Conservation (phyloP, 2,888 invertebrate genomes). For the Trichacis sp. region DNA sequence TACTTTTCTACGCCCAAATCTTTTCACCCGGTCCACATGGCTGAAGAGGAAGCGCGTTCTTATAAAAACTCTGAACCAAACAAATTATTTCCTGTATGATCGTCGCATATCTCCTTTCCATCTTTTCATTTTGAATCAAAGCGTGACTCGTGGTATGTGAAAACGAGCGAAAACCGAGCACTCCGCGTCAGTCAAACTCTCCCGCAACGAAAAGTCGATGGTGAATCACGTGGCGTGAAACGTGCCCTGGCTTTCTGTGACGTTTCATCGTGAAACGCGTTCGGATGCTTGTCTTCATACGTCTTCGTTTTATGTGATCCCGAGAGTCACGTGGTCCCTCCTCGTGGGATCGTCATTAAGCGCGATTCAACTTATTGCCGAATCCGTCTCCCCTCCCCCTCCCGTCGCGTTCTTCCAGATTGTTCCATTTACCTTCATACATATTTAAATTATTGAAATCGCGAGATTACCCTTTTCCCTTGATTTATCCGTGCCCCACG, state of each 20-base stretch:
- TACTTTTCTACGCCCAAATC: not conserved
- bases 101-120: conserved; percentile 28
- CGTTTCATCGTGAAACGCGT: conserved; percentile 47
- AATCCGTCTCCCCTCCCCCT: conserved; percentile 53
- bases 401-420: conserved; percentile 50
- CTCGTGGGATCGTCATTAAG: conserved; percentile 65
- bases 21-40: not conserved
- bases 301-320: conserved; percentile 27
- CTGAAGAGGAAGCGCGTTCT: not conserved
- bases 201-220: conserved; percentile 21
- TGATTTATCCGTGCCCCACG: conserved; percentile 65
- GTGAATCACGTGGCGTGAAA: conserved; percentile 36
- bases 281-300: conserved; percentile 36
- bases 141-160: conserved; percentile 34
- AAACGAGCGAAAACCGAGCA: conserved; percentile 23
- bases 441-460: conserved; percentile 68
- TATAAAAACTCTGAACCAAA: conserved; percentile 11
- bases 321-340: conserved; percentile 18
- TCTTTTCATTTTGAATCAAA: conserved; percentile 37
- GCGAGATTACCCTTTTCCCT: conserved; percentile 66
- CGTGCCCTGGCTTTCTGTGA: conserved; percentile 46
- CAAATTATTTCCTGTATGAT: conserved; percentile 40
- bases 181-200: conserved; percentile 21
- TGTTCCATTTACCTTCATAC: conserved; percentile 68
- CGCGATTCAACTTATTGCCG: conserved; percentile 63